Evolutionary conservation across 1,140 invertebrate species (phyloP), one percentile per base, ranked within the genome.

Genomic region (Tetragnatha versicolor): DNA sequence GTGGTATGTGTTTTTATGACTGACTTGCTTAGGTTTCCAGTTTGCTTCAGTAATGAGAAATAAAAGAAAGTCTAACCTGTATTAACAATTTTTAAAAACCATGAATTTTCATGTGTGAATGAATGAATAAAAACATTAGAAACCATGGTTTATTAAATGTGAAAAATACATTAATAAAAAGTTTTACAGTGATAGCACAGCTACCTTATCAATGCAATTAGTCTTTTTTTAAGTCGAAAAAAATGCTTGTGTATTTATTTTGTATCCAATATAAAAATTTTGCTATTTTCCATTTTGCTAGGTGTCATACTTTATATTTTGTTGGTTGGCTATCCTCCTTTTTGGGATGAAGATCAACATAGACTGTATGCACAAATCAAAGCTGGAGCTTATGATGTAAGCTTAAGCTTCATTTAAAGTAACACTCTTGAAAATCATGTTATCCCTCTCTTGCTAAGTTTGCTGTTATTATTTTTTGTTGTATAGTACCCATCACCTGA

Each of bases 311-410:
- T 99, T 72, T 99, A 99, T 87, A 99, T 99, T 86, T 90, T 99
- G 82, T 89, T 99, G 81, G 98, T 99, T 83, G 98, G 98, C 82
- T 99, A 99, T 88, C 98, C 98, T 47, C 98, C 98, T 60, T 99
- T 99, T 88, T 99, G 98, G 98, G 98, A 99, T 90, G 98, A 99
- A 89, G 98, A 99, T 88, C 97, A 99, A 85, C 96, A 98, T 86
- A 91, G 97, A 84, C 89, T 99, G 81, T 99, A 99, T 88, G 95
- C 95, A 83, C 98, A 99, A 90, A 99, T 99, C 84, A 99, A 99
- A 90, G 93, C 94, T 81, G 98, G 98, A 82, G 95, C 97, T 82
- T 99, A 99, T 88, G 80, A 81, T 49, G 80, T 81, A 79, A 61
- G 42, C 20, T 22, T 61, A 49, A 17, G n/a, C n/a, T n/a, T n/a